These are phyloP conservation scores for Caenorhabditis wallacei DNA, from an alignment of 2,888 invertebrate species.

Conservation along the genomic window DNA sequence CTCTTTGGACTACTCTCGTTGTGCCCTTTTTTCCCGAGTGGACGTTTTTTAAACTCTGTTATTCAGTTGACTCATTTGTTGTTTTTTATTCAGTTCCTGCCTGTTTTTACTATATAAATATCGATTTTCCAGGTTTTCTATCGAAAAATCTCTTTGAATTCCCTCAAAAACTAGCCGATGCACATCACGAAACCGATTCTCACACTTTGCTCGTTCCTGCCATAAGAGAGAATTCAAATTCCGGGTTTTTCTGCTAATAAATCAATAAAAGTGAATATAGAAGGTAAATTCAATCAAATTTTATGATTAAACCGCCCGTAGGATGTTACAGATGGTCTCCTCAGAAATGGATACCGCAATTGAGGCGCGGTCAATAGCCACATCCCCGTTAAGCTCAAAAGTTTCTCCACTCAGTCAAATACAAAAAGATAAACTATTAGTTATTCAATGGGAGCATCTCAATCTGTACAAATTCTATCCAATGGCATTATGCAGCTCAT, in stretches of 20 bases:
- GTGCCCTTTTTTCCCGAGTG: neutral
- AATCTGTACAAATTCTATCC: slow-evolving; percentile 80
- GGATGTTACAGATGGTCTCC: slow-evolving; percentile 60
- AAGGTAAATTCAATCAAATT: neutral
- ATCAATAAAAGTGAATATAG: neutral
- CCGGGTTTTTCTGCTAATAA: slow-evolving; percentile 11
- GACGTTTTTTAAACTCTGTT: slow-evolving; percentile 17
- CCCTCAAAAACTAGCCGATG: slow-evolving; percentile 34
- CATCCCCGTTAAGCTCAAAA: slow-evolving; percentile 46
- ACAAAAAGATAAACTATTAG: slow-evolving; percentile 72
- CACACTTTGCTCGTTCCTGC: slow-evolving; percentile 49
- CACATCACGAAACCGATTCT: slow-evolving; percentile 37
- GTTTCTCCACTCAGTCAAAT: slow-evolving; percentile 34
- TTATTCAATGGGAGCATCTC: slow-evolving; percentile 82
- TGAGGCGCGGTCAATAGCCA: slow-evolving; percentile 57
- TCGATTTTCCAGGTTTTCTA: slow-evolving; percentile 11
- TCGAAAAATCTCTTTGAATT: neutral
- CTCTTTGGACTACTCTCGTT: neutral
- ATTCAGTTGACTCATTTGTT: slow-evolving; percentile 13
- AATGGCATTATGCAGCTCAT: slow-evolving; percentile 74
- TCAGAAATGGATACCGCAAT: slow-evolving; percentile 60
- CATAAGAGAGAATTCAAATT: slow-evolving; percentile 14
- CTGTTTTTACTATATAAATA: neutral
- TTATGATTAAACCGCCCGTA: neutral
- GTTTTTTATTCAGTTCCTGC: neutral